phyloP scores from a whole-genome alignment of 2,113 vertebrate species.

The Rhea americana region DNA sequence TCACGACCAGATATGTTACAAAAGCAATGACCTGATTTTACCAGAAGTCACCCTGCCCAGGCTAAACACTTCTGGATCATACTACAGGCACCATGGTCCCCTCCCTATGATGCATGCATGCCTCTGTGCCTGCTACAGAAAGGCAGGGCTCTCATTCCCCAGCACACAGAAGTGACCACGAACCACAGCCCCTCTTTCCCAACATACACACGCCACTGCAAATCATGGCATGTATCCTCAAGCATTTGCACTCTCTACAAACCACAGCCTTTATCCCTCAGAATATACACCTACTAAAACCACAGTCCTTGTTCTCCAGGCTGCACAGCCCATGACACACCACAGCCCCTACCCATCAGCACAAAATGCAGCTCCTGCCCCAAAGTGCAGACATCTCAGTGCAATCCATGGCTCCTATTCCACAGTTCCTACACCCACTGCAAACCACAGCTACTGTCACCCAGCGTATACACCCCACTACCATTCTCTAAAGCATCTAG shows the following conservation, averaged over 20 bases:
- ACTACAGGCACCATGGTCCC: neutral
- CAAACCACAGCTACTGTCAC: neutral
- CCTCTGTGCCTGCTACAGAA: rapidly evolving
- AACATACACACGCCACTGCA: rapidly evolving
- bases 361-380: neutral
- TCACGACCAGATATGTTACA: neutral
- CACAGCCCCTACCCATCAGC: neutral
- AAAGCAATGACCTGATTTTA: neutral
- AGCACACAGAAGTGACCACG: neutral
- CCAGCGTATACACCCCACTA: rapidly evolving
- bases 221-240: neutral
- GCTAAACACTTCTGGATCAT: neutral
- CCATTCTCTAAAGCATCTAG: rapidly evolving
- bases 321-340: neutral
- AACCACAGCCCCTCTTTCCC: neutral
- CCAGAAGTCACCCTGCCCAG: neutral
- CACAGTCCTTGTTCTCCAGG: neutral
- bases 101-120: rapidly evolving
- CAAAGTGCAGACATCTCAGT: rapidly evolving
- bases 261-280: neutral
- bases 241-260: neutral
- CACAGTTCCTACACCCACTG: neutral
- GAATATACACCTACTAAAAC: neutral
- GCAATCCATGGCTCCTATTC: rapidly evolving
- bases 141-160: neutral